Conservation (phyloP, 2,797 vertebrate species). For the Triplophysa yarkandensis region DNA sequence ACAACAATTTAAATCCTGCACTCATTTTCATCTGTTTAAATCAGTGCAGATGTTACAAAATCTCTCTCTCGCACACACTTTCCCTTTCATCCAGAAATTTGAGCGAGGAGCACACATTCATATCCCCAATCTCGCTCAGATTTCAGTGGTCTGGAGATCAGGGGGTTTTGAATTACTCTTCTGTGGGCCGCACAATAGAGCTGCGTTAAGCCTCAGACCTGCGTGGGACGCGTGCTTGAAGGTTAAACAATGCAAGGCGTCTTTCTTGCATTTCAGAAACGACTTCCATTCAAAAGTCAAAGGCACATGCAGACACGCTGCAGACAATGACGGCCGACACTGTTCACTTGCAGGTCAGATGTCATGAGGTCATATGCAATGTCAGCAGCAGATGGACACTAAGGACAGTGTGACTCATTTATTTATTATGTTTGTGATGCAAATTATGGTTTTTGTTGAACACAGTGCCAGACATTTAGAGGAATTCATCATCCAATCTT, state of each 20-base stretch:
- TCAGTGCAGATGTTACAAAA: conserved; percentile 38
- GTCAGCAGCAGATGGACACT: conserved; percentile 16
- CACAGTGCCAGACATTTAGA: too few relatives aligned
- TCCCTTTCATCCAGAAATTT: conserved; percentile 30
- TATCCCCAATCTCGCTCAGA: conserved; percentile 34
- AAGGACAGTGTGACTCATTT: background rate
- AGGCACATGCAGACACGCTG: conserved; percentile 24
- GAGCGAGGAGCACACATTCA: conserved; percentile 26
- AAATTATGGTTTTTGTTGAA: too few relatives aligned
- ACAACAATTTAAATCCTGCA: conserved; percentile 1
- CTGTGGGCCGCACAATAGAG: conserved; percentile 61
- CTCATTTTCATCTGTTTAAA: conserved; percentile 33
- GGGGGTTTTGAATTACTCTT: conserved; percentile 65
- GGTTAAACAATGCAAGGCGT: conserved; percentile 62
- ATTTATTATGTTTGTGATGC: conserved; percentile 15
- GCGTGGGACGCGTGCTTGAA: conserved; percentile 52
- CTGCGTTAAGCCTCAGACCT: conserved; percentile 50
- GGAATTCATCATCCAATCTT: too few relatives aligned
- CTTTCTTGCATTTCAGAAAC: conserved; percentile 57
- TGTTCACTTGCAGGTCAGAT: conserved; percentile 14
- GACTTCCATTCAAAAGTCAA: conserved; percentile 61
- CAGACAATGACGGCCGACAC: conserved; percentile 10
- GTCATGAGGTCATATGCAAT: conserved; percentile 32
- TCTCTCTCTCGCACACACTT: conserved; percentile 2
- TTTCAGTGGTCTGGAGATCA: conserved; percentile 46